Percentiles rank a stretch among this genome's conserved stretches.
These are phyloP conservation scores for Eulemur coronatus DNA, from an alignment of 2,797 vertebrate genomes.

Conservation along the genomic window DNA sequence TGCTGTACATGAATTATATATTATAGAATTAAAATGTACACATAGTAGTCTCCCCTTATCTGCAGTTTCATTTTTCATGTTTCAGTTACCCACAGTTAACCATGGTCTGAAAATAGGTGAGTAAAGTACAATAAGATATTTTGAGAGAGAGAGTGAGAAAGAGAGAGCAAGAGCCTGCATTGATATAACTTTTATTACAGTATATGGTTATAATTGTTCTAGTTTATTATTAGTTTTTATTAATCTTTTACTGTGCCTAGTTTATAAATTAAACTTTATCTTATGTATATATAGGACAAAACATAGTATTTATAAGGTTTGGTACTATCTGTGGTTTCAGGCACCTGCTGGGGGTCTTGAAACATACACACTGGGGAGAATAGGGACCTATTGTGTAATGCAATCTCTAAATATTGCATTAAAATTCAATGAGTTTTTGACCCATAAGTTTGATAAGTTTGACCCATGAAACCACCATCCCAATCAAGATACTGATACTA, in stretches of 20 bases:
- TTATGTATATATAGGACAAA: background rate
- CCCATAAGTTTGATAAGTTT: background rate
- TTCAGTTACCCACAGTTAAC: background rate
- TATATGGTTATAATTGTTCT: background rate
- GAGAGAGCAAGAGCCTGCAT: background rate
- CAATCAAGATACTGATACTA: background rate
- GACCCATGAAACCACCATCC: background rate
- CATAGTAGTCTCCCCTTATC: background rate
- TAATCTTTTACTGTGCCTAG: background rate
- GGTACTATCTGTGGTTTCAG: background rate
- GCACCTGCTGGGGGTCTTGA: background rate
- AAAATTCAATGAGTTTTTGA: background rate
- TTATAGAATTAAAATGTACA: background rate
- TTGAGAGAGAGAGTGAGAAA: background rate
- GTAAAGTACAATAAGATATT: background rate
- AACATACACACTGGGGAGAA: background rate
- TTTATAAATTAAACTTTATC: background rate
- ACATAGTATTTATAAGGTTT: background rate
- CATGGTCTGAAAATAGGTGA: background rate
- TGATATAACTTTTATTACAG: too few species aligned
- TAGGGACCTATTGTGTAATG: background rate
- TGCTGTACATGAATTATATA: background rate
- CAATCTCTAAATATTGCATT: background rate
- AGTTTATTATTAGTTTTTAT: background rate
- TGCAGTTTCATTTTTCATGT: background rate